Base-by-base conservation (phyloP, 2,113 vertebrate species). In the Thalassarche chlororhynchos region DNA sequence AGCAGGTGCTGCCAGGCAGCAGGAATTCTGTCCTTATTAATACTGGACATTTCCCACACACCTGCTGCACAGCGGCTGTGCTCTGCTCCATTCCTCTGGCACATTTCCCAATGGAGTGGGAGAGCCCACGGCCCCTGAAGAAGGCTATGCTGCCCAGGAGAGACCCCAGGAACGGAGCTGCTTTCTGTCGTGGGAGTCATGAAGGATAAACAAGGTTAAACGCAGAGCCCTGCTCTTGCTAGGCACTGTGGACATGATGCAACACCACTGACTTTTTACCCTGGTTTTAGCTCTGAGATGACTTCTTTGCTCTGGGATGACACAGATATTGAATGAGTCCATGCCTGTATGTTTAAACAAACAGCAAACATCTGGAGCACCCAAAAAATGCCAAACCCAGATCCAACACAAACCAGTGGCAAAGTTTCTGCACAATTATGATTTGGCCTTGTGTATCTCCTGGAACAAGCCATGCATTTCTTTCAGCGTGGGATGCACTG, bases 91-190 rank as follows among this genome's bases (percentile, higher is more conserved):
- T 10, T 29, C 46, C 44, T 18, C 75, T 5, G 49, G 44, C 54
- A 19, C 1, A 0, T 8, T 19, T n/a, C 44, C 49, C 25, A 28
- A 1, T 0, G 5, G 51, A 44, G 46, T 0, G 1, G 34, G 57
- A 75, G 54, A 57, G 42, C 26, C 60, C 6, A 1, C 8, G 12
- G 44, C 7, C 6, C 25, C 49, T 2, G 14, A 7, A 23, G 34
- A 24, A n/a, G 40, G 40, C 52, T 10, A 29, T 5, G 38, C 46
- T 10, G 9, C 54, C 57, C 62, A 17, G 16, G 55, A 47, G 24
- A 3, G 44, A 65, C 29, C 16, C 28, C 54, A 1, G 68, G 46
- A 24, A 24, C 1, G 11, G 20, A 47, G 36, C 65, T 9, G 32
- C 38, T 42, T n/a, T 40, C 11, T 25, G 28, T 26, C 4, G 0